phyloP scores from a whole-genome alignment of 2,113 vertebrate genomes.

The Phoxinus phoxinus region DNA sequence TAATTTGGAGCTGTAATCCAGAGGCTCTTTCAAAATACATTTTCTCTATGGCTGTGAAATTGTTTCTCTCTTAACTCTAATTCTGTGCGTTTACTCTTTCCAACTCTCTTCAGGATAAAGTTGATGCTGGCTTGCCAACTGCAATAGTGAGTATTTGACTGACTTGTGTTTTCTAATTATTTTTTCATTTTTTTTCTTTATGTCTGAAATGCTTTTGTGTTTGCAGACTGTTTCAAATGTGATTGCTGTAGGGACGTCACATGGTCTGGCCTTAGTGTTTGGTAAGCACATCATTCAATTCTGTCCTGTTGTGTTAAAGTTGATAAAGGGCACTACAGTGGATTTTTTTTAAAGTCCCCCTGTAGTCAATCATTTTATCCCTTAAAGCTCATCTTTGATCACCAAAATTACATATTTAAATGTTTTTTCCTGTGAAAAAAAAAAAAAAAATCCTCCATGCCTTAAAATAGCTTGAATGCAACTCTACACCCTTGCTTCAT shows the following conservation, averaged over 20 bases:
- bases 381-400: no score
- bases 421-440: no score
- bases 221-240: constrained; percentile 90
- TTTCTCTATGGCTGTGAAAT: background rate
- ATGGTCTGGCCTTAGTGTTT: constrained; percentile 94
- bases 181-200: background rate
- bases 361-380: no score
- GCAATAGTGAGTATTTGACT: constrained; percentile 88
- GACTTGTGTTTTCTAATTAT: background rate
- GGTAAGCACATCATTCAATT: constrained; percentile 77
- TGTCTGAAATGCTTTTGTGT: constrained; percentile 10
- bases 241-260: constrained; percentile 96
- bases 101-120: constrained; percentile 86
- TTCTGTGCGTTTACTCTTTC: constrained; percentile 25
- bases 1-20: background rate
- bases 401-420: no score
- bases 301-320: background rate
- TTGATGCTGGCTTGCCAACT: constrained; percentile 95
- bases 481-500: no score
- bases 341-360: background rate
- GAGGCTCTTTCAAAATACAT: background rate
- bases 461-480: no score
- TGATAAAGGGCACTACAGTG: background rate
- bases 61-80: background rate
- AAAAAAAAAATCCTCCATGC: no score